A percentile compares a stretch with the other conserved stretches of the same genome.
phyloP scores from a whole-genome alignment of 2,888 invertebrate genomes.

The Hyposoter didymator region DNA sequence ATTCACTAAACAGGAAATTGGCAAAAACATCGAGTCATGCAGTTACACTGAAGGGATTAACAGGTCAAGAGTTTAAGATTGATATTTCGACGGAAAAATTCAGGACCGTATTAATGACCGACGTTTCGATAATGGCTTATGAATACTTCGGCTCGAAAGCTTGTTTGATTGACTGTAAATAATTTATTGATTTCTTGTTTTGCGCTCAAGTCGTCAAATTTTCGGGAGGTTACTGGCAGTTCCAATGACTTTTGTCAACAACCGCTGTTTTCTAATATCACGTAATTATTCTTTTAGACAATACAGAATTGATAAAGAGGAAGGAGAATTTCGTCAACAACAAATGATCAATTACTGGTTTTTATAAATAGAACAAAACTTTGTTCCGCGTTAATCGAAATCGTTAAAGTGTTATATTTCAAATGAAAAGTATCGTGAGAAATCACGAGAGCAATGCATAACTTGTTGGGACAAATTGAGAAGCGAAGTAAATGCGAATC shows the following conservation, averaged over 20 bases:
- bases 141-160: neutral
- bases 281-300: too few relatives aligned
- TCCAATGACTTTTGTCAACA: too few relatives aligned
- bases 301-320: too few relatives aligned
- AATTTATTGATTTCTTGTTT: neutral
- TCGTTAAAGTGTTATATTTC: neutral
- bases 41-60: neutral
- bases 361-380: too few relatives aligned
- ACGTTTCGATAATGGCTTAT: neutral
- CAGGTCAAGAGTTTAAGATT: neutral
- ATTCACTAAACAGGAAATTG: neutral
- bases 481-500: neutral
- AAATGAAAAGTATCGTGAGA: neutral
- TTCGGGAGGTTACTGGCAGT: neutral
- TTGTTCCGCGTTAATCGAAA: too few relatives aligned
- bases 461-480: neutral
- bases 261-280: too few relatives aligned
- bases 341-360: too few relatives aligned
- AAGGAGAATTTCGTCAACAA: too few relatives aligned
- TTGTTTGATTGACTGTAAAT: neutral
- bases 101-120: neutral
- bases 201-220: neutral
- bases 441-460: neutral
- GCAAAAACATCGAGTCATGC: neutral
- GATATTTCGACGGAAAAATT: neutral